Evolutionary conservation across 2,797 vertebrate species (phyloP), one percentile per base, ranked within the genome.

Genomic region (Todus mexicanus): DNA sequence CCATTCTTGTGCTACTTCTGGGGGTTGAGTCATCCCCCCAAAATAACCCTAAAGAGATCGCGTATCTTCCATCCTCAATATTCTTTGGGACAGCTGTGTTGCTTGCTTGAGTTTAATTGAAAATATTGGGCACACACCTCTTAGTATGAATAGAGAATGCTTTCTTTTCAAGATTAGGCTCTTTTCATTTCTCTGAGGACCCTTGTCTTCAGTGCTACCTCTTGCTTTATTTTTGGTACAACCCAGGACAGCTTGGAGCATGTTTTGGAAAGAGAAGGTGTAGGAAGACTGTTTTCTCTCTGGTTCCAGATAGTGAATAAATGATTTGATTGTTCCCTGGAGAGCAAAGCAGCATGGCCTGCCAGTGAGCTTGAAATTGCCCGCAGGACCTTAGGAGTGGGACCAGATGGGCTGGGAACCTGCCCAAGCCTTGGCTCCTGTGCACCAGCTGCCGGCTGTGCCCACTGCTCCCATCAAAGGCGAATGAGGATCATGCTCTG

Each of bases 391-490:
- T 88, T 12, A 42, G 64, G 83, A 90, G 29, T 9, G 47, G 15
- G 53, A 92, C 17, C 93, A 90, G 92, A 90, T 93, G 95, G 93
- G 69, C 65, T 90, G 93, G 93, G 89, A 87, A 26, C 27, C 54
- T 63, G 69, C 86, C 95, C 89, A 69, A 80, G 61, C 22, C 60
- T 65, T 84, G 84, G 80, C 87, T 86, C 26, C 26, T 1, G 8
- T 33, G 75, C 0, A 0, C 50, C 6, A 29, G 38, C 66, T 59
- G 54, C 64, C 73, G 21, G 25, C 69, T 71, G 65, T 0, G 1
- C 29, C 35, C 72, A 6, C 4, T 10, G 54, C 69, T 93, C 68
- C 84, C 27, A 3, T 20, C 72, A 37, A 5, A 47, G 60, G 48
- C 18, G 0, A 7, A 0, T 11, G 8, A 80, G 50, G 18, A 33